Evolutionary conservation across 2,113 vertebrate species (phyloP).

Genomic region (Sander lucioperca): DNA sequence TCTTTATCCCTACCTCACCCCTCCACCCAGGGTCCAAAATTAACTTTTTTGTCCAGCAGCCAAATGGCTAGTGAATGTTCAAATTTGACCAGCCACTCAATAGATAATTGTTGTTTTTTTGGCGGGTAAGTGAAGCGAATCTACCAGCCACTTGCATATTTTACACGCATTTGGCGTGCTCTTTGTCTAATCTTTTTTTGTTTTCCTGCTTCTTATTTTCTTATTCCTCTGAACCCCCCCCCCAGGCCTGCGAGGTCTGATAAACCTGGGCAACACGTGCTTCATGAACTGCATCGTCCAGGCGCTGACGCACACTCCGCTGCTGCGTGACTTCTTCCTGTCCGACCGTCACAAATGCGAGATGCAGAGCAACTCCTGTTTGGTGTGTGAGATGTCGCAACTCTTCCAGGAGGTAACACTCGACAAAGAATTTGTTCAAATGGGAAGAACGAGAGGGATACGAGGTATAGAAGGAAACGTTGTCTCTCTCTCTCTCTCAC

Average conservation of each 20-base stretch:
- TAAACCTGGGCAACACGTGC: slow-evolving; percentile 97
- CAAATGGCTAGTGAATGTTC: too few relatives aligned
- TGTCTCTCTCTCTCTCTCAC: too few relatives aligned
- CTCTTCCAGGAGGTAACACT: slow-evolving; percentile 94
- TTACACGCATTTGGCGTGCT: not conserved
- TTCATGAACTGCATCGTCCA: slow-evolving; percentile 99
- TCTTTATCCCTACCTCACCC: too few relatives aligned
- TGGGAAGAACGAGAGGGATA: not conserved
- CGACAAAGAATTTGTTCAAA: too few relatives aligned
- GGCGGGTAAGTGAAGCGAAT: too few relatives aligned
- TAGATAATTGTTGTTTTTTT: too few relatives aligned
- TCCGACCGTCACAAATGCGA: slow-evolving; percentile 97
- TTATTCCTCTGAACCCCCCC: not conserved
- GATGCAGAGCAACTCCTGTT: slow-evolving; percentile 97
- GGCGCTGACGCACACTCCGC: slow-evolving; percentile 96
- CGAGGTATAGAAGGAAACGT: too few relatives aligned
- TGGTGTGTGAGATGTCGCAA: slow-evolving; percentile 98
- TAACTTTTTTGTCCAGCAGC: too few relatives aligned
- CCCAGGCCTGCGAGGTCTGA: slow-evolving; percentile 93
- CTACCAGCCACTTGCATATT: too few relatives aligned
- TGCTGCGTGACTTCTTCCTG: slow-evolving; percentile 97
- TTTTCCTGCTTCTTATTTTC: not conserved
- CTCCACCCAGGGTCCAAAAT: too few relatives aligned
- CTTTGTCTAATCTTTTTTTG: not conserved
- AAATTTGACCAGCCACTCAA: too few relatives aligned